phyloP scores from a whole-genome alignment of 2,113 vertebrate genomes.

The Pelecanus crispus region DNA sequence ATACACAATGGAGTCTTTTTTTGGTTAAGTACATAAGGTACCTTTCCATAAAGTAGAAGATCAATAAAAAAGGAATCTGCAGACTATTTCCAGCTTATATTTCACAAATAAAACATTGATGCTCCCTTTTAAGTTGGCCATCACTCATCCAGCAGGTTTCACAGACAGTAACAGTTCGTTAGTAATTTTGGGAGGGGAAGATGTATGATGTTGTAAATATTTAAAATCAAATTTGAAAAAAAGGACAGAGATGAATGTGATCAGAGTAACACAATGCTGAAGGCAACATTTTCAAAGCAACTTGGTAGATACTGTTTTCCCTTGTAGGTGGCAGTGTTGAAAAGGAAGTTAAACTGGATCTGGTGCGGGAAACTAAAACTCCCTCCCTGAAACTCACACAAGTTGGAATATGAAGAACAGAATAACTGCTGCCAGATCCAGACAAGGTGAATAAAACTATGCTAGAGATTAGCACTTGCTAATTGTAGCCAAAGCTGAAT shows the following conservation, averaged over 20 bases:
- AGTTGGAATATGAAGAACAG: background rate
- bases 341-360: constrained; percentile 26
- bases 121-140: constrained; percentile 91
- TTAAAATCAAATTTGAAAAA: constrained; percentile 99
- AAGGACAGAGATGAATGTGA: constrained; percentile 97
- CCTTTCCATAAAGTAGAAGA: constrained; percentile 34
- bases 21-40: constrained; percentile 46
- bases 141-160: constrained; percentile 92
- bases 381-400: background rate
- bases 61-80: constrained; percentile 69
- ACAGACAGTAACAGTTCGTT: constrained; percentile 97
- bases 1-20: constrained; percentile 6
- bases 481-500: background rate
- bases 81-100: constrained; percentile 87
- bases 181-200: constrained; percentile 96
- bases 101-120: constrained; percentile 99
- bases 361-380: background rate
- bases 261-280: constrained; percentile 69
- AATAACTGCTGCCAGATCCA: background rate
- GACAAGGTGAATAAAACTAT: background rate
- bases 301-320: constrained; percentile 33
- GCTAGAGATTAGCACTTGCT: background rate
- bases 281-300: constrained; percentile 66
- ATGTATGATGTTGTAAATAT: constrained; percentile 99
- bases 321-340: constrained; percentile 60